Evolutionary conservation across 2,888 invertebrate species (phyloP).

Genomic region (Melinaea marsaeus): DNA sequence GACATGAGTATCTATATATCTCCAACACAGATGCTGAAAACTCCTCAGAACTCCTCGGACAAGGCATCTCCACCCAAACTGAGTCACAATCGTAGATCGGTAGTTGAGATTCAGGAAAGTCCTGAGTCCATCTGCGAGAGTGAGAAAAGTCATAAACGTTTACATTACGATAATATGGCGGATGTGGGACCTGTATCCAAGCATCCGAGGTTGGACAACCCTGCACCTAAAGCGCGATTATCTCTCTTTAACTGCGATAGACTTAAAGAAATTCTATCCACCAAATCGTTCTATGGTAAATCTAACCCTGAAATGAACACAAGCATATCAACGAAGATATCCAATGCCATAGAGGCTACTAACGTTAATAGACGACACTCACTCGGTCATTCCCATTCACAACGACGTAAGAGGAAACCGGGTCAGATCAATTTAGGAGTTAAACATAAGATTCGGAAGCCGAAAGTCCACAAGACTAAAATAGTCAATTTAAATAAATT

Average conservation of each 20-base stretch:
- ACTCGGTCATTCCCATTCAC: constrained; percentile 49
- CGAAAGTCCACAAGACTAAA: constrained; percentile 69
- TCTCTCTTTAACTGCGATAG: constrained; percentile 67
- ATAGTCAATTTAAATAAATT: constrained; percentile 34
- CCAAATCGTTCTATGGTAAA: constrained; percentile 78
- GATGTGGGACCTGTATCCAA: constrained; percentile 58
- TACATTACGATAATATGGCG: constrained; percentile 56
- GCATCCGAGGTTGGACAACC: constrained; percentile 56
- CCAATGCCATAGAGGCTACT: constrained; percentile 55
- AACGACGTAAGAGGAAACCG: constrained; percentile 55
- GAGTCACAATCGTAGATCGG: constrained; percentile 54
- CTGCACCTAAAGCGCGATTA: constrained; percentile 63
- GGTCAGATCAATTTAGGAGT: constrained; percentile 84
- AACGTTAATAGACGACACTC: constrained; percentile 44
- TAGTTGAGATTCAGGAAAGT: constrained; percentile 61
- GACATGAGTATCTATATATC: constrained; percentile 56
- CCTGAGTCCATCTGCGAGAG: constrained; percentile 60
- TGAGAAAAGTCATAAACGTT: constrained; percentile 62
- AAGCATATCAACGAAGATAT: constrained; percentile 52
- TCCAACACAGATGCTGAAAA: constrained; percentile 65
- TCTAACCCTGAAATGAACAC: constrained; percentile 60
- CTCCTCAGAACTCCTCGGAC: constrained; percentile 62
- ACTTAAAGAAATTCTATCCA: constrained; percentile 70
- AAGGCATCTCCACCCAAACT: constrained; percentile 64
- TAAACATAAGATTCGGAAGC: constrained; percentile 79